Percentiles rank a stretch among this genome's conserved stretches.
Conservation (phyloP, 2,113 vertebrate genomes). For the Pavo muticus region DNA sequence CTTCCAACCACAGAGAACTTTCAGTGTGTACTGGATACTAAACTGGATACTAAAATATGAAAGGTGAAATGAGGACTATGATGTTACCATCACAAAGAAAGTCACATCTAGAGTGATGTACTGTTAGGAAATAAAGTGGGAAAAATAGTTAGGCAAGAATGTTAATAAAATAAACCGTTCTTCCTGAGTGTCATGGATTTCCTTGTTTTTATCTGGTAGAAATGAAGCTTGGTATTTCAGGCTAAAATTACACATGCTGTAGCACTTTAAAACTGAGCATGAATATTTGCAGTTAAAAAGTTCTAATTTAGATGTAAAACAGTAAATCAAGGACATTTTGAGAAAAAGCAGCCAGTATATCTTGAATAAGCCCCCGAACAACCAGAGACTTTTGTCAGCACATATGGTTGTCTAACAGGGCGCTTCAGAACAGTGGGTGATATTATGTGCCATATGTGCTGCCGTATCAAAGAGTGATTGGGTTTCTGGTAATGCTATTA, state of each 20-base stretch:
- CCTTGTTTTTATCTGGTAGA: conserved; percentile 1
- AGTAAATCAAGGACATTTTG: conserved; percentile 57
- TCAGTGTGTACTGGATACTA: neutral
- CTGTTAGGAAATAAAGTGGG: neutral
- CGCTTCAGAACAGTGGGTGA: conserved; percentile 70
- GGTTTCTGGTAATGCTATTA: conserved; percentile 63
- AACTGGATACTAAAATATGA: conserved; percentile 9
- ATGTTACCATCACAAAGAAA: neutral
- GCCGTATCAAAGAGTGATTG: conserved; percentile 54
- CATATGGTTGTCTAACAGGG: conserved; percentile 79
- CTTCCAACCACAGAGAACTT: conserved; percentile 22
- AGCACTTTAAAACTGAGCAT: conserved; percentile 36
- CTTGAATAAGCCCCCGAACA: conserved; percentile 37
- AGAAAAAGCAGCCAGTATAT: conserved; percentile 38
- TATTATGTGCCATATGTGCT: conserved; percentile 77
- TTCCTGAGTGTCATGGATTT: neutral
- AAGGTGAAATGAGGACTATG: conserved; percentile 37
- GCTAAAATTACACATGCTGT: conserved; percentile 23
- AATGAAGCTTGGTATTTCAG: conserved; percentile 38
- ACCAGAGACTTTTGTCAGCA: conserved; percentile 64
- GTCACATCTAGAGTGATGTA: neutral
- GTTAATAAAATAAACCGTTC: neutral
- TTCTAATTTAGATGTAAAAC: conserved; percentile 61
- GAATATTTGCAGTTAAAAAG: conserved; percentile 63
- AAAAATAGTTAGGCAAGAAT: neutral